These are phyloP conservation scores for Lophotriccus pileatus DNA, from an alignment of 2,797 vertebrate species.

Conservation along the genomic window DNA sequence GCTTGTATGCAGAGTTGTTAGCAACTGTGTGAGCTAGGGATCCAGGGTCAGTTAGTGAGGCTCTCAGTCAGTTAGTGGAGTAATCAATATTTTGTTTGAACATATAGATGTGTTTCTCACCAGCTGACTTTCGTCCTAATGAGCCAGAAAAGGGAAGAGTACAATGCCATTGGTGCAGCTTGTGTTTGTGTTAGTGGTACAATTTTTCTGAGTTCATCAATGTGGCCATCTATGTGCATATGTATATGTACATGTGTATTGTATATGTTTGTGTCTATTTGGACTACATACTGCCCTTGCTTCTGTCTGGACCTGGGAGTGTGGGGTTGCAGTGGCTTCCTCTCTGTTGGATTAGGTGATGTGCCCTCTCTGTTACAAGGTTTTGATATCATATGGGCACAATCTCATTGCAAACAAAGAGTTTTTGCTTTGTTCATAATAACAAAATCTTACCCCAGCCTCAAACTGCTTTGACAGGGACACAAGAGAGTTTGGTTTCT, in stretches of 20 bases:
- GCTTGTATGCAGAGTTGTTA: background rate
- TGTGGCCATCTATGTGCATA: background rate
- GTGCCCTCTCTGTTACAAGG: background rate
- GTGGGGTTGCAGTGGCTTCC: background rate
- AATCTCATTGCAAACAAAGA: background rate
- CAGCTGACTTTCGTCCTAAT: background rate
- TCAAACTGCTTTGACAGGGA: background rate
- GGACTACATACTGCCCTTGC: background rate
- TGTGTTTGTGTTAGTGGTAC: background rate
- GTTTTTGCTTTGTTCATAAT: background rate
- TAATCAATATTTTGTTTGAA: background rate
- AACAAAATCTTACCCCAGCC: background rate
- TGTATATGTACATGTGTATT: fast-evolving
- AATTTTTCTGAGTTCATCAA: background rate
- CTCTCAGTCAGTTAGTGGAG: background rate
- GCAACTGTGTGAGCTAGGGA: background rate
- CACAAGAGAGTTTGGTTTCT: background rate
- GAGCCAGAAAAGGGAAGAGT: background rate
- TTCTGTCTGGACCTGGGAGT: background rate
- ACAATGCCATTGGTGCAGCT: background rate
- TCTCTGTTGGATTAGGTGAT: background rate
- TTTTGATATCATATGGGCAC: background rate
- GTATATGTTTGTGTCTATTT: fast-evolving
- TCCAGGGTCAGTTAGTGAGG: background rate
- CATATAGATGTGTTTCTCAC: background rate